phyloP scores from a whole-genome alignment of 2,888 invertebrate genomes.

The Blera fallax region DNA sequence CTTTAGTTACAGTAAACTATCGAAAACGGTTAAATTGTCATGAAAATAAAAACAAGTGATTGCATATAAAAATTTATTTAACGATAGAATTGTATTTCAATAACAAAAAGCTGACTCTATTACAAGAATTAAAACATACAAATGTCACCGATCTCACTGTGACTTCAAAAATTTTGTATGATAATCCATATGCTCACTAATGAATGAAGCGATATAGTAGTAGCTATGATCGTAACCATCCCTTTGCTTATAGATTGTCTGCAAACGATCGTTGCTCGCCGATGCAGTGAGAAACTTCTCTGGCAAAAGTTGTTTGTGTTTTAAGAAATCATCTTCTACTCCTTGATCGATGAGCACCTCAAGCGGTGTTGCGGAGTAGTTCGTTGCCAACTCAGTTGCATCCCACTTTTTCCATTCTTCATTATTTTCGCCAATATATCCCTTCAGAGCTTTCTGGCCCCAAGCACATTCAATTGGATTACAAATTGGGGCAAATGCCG shows the following conservation, averaged over 20 bases:
- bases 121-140: background rate
- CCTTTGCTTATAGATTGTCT: conserved; percentile 87
- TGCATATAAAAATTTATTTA: background rate
- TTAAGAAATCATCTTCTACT: conserved; percentile 89
- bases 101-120: background rate
- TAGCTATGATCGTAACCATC: conserved; percentile 98
- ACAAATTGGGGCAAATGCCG: conserved; percentile 97
- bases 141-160: background rate
- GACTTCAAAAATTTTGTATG: conserved; percentile 90
- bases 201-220: conserved; percentile 94
- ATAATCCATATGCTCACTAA: conserved; percentile 87
- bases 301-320: conserved; percentile 89
- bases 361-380: conserved; percentile 91
- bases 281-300: conserved; percentile 87
- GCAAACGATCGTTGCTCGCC: conserved; percentile 84
- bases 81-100: background rate
- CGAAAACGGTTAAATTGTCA: too few relatives aligned
- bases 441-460: conserved; percentile 93
- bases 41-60: background rate
- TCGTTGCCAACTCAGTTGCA: conserved; percentile 90
- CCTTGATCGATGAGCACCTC: conserved; percentile 96
- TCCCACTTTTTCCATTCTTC: conserved; percentile 92
- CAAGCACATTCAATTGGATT: conserved; percentile 93
- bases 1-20: too few relatives aligned
- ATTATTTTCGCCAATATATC: conserved; percentile 89